Evolutionary conservation across 2,888 invertebrate species (phyloP).

Genomic region (Abrostola triplasia): DNA sequence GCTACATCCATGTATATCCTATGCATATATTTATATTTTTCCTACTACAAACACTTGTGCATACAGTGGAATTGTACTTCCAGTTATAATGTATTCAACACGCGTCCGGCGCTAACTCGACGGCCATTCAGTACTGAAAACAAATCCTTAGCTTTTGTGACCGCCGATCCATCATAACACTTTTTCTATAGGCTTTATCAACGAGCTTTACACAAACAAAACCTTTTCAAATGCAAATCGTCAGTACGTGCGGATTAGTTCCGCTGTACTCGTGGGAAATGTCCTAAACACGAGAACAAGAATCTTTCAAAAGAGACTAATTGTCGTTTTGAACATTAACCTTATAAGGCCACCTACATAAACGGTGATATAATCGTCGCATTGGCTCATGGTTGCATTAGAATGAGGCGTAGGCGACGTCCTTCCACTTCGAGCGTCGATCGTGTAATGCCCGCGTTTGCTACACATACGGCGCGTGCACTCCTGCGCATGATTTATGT

Average conservation of each 20-base stretch:
- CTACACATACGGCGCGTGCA: conserved; percentile 75
- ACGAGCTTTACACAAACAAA: conserved; percentile 84
- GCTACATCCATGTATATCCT: conserved; percentile 58
- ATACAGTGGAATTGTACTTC: conserved; percentile 65
- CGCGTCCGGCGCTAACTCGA: conserved; percentile 80
- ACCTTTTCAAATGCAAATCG: conserved; percentile 86
- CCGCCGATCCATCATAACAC: conserved; percentile 81
- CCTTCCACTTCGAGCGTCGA: conserved; percentile 76
- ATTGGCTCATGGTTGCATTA: conserved; percentile 77
- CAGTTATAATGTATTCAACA: conserved; percentile 80
- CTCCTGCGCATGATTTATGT: conserved; percentile 82
- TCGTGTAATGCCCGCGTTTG: conserved; percentile 68
- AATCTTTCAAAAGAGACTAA: conserved; percentile 53
- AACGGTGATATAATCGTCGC: conserved; percentile 84
- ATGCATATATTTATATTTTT: conserved; percentile 66
- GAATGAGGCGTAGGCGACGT: conserved; percentile 79
- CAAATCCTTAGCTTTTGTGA: conserved; percentile 82
- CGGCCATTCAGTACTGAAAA: conserved; percentile 84
- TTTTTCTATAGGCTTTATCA: conserved; percentile 84
- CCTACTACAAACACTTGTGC: conserved; percentile 63
- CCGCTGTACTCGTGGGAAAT: conserved; percentile 82
- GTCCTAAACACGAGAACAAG: conserved; percentile 56
- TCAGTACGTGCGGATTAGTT: conserved; percentile 85
- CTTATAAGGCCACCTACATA: conserved; percentile 87
- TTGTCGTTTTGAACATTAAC: conserved; percentile 81